Evolutionary conservation across 2,888 invertebrate genomes (phyloP).

Genomic region (Busseola fusca): DNA sequence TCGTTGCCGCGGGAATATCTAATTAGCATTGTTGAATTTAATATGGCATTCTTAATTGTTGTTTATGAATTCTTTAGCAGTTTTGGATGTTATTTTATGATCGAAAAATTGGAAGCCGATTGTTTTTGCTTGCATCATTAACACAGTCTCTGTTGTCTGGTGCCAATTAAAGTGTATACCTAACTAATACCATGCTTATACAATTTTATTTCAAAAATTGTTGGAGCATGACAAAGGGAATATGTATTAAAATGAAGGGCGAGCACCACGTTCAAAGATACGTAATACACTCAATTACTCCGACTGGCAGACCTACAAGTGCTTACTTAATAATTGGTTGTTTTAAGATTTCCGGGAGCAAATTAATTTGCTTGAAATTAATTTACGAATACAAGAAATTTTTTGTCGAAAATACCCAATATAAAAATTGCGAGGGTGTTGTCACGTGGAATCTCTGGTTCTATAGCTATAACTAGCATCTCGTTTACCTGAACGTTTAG

Average conservation of each 20-base stretch:
- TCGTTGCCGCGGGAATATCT: slow-evolving; percentile 19
- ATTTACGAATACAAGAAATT: background rate
- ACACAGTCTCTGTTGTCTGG: slow-evolving; percentile 6
- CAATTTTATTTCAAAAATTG: slow-evolving; percentile 3
- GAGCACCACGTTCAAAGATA: slow-evolving; percentile 3
- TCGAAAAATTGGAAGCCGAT: slow-evolving; percentile 24
- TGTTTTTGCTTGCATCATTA: slow-evolving; percentile 22
- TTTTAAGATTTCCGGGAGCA: slow-evolving; percentile 1
- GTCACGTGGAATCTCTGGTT: background rate
- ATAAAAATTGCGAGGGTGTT: background rate
- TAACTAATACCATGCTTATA: slow-evolving; percentile 9
- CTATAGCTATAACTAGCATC: background rate
- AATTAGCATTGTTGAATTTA: slow-evolving; percentile 46
- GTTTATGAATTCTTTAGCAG: slow-evolving; percentile 50
- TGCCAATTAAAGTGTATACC: background rate
- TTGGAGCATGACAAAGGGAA: background rate
- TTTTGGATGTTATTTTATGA: slow-evolving; percentile 30
- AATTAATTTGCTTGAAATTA: slow-evolving; percentile 21
- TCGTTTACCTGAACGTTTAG: slow-evolving; percentile 11
- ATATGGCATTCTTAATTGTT: slow-evolving; percentile 40
- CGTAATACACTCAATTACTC: slow-evolving; percentile 14
- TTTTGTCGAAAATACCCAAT: background rate
- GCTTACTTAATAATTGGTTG: slow-evolving; percentile 22
- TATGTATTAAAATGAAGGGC: background rate
- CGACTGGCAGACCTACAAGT: slow-evolving; percentile 18